Conservation (phyloP, 2,797 vertebrate genomes). For the Eulemur rubriventer region DNA sequence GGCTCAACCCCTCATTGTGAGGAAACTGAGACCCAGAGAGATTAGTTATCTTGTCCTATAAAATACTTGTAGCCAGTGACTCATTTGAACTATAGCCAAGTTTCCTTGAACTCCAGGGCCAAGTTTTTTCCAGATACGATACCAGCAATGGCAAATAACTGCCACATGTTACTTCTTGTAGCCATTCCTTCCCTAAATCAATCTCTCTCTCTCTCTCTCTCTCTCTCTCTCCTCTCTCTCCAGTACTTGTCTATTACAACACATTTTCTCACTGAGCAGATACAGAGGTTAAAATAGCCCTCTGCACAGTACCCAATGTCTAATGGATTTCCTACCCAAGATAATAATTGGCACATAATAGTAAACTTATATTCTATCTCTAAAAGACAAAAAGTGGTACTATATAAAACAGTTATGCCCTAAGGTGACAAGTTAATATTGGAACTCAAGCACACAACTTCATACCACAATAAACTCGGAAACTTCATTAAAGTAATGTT, state of each 20-base stretch:
- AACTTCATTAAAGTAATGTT: slow-evolving; percentile 70
- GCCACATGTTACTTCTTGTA: neutral
- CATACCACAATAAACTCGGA: slow-evolving; percentile 18
- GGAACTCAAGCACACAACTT: neutral
- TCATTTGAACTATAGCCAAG: neutral
- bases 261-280: neutral
- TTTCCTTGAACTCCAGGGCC: neutral
- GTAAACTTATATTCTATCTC: neutral
- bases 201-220: neutral
- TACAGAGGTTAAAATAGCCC: neutral
- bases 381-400: slow-evolving; percentile 7
- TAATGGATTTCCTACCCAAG: neutral
- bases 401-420: slow-evolving; percentile 14
- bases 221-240: neutral
- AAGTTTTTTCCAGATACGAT: neutral
- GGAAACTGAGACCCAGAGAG: neutral
- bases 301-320: neutral
- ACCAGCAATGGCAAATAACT: neutral
- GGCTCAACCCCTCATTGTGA: neutral
- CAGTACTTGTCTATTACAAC: neutral
- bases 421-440: slow-evolving; percentile 40
- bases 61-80: neutral
- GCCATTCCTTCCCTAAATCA: neutral
- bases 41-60: neutral
- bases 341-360: neutral